These are phyloP conservation scores for Noctua comes DNA, from an alignment of 2,888 invertebrate species.

Conservation along the genomic window DNA sequence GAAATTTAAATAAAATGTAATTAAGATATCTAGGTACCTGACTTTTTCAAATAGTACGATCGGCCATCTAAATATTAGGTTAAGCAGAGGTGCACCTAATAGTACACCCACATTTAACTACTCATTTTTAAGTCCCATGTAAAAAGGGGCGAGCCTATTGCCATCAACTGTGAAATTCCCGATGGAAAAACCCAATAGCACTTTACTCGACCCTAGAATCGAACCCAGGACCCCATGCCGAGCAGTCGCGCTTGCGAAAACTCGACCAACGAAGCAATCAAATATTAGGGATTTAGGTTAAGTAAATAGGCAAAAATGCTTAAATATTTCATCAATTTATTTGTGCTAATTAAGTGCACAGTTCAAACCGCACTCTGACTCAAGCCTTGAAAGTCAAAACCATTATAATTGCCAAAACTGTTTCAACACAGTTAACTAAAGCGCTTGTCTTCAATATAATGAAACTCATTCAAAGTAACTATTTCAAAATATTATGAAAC, in stretches of 20 bases:
- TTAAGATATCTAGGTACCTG: background rate
- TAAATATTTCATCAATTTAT: background rate
- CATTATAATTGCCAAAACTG: constrained; percentile 21
- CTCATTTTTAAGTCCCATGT: no score
- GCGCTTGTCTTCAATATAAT: constrained; percentile 31
- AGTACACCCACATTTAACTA: no score
- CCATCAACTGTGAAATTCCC: no score
- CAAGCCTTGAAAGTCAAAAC: constrained; percentile 39
- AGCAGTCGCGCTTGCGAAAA: no score
- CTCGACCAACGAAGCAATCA: no score
- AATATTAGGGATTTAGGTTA: no score
- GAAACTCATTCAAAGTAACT: constrained; percentile 22
- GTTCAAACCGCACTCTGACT: background rate
- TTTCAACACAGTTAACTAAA: constrained; percentile 28
- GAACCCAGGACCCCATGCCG: no score
- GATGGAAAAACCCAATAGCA: no score
- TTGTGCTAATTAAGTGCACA: constrained; percentile 18
- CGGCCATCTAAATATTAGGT: background rate
- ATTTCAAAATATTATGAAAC: constrained; percentile 34
- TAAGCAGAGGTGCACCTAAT: no score
- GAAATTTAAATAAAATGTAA: background rate
- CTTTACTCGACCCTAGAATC: no score
- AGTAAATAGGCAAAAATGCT: background rate
- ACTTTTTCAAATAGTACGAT: background rate
- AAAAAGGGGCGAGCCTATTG: no score